Evolutionary conservation across 2,797 vertebrate species (phyloP).

Genomic region (Yasuhikotakia modesta): DNA sequence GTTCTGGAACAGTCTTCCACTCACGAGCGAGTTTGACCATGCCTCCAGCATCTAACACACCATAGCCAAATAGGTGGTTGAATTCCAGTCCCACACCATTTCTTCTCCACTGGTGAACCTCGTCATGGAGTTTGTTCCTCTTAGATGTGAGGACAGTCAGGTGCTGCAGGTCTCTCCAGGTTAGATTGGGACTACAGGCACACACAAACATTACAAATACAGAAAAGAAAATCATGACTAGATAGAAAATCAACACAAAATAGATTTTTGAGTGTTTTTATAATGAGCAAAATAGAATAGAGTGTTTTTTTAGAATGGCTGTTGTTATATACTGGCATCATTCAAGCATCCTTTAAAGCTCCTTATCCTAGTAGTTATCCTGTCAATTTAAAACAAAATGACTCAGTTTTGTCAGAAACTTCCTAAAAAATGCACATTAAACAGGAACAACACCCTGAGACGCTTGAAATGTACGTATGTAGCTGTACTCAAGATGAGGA

Average conservation of each 20-base stretch:
- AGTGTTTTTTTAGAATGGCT: not conserved
- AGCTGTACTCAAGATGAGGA: conserved; percentile 1
- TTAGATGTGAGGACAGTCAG: conserved; percentile 97
- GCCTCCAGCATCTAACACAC: conserved; percentile 93
- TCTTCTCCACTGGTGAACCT: conserved; percentile 95
- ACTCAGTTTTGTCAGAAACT: not conserved
- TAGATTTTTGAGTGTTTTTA: no score
- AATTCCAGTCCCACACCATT: conserved; percentile 98
- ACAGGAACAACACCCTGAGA: conserved; percentile 6
- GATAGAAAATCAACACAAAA: not conserved
- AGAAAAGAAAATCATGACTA: not conserved
- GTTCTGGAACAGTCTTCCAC: conserved; percentile 96
- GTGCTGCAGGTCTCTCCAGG: conserved; percentile 98
- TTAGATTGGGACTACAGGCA: conserved; percentile 82
- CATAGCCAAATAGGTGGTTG: conserved; percentile 97
- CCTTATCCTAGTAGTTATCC: conserved; percentile 1
- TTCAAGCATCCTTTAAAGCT: conserved; percentile 4
- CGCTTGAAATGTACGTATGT: no score
- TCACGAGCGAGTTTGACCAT: conserved; percentile 98
- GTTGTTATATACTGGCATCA: conserved; percentile 1
- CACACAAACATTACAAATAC: conserved; percentile 22
- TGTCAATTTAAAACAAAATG: conserved; percentile 5
- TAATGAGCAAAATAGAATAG: no score
- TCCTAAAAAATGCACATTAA: conserved; percentile 7
- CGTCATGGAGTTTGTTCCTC: conserved; percentile 96